A percentile compares a stretch with the other conserved stretches of the same genome.
These are phyloP conservation scores for Chironomus tentans DNA, from an alignment of 2,888 invertebrate genomes.

Conservation along the genomic window DNA sequence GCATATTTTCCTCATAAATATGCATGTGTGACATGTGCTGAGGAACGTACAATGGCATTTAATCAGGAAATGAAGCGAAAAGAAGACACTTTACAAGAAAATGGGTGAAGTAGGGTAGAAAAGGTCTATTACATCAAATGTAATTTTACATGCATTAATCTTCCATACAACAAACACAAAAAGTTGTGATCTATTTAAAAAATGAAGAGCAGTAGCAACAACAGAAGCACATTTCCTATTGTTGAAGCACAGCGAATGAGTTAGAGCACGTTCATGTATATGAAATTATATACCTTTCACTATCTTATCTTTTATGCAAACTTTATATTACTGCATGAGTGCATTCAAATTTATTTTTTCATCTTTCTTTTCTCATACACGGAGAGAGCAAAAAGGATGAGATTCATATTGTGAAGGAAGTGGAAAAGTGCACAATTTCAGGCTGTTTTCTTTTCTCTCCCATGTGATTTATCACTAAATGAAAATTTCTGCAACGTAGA, in stretches of 20 bases:
- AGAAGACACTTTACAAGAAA: neutral
- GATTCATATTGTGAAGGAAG: no score
- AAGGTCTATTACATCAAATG: neutral
- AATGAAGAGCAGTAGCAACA: neutral
- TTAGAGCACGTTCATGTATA: neutral
- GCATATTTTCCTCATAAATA: neutral
- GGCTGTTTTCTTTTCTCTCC: no score
- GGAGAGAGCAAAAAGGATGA: no score
- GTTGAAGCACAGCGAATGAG: neutral
- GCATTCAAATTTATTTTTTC: neutral
- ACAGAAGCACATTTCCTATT: neutral
- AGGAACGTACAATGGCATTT: neutral
- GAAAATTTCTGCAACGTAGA: no score
- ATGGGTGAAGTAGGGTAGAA: no score
- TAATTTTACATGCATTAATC: neutral
- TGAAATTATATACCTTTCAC: neutral
- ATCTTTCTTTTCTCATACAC: no score
- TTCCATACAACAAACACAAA: neutral
- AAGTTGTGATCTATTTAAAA: neutral
- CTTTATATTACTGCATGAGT: neutral
- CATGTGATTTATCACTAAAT: no score
- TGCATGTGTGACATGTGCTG: no score
- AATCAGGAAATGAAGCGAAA: conserved; percentile 17
- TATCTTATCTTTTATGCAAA: neutral
- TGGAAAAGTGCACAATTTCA: no score